Percentiles rank a stretch among this genome's conserved stretches.
Evolutionary conservation across 2,888 invertebrate genomes (phyloP).

Genomic region (Hydroisotoma schaefferi): DNA sequence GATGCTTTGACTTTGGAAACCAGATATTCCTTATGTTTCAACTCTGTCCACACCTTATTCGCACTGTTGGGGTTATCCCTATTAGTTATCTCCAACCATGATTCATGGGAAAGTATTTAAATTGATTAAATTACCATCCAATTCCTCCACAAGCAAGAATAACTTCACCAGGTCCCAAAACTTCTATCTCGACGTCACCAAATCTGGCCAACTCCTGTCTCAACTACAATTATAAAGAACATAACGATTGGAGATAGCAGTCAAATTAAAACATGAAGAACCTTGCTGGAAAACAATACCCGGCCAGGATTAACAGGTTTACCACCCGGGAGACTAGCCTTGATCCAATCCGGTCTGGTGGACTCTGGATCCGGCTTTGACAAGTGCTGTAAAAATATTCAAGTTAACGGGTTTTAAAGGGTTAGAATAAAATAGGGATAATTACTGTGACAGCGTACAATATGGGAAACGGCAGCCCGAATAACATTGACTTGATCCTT

Average conservation of each 20-base stretch:
- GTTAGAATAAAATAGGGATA: not conserved
- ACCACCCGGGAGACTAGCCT: slow-evolving; percentile 50
- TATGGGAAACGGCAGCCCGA: slow-evolving; percentile 58
- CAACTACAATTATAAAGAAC: slow-evolving; percentile 16
- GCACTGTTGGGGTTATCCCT: not conserved
- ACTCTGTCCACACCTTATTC: not conserved
- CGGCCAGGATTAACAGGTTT: slow-evolving; percentile 24
- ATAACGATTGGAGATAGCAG: too few species aligned
- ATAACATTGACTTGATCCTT: slow-evolving; percentile 63
- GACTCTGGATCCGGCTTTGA: slow-evolving; percentile 57
- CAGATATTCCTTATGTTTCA: not conserved
- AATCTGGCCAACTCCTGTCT: slow-evolving; percentile 17
- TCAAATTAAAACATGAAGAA: too few species aligned
- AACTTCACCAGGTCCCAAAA: slow-evolving; percentile 13
- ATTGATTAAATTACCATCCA: slow-evolving; percentile 9
- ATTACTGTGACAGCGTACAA: slow-evolving; percentile 55
- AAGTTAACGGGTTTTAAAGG: slow-evolving; percentile 30
- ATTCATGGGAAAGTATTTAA: too few species aligned
- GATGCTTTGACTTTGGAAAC: not conserved
- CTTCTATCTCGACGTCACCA: slow-evolving; percentile 30
- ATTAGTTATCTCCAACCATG: too few species aligned
- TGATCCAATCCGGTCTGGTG: slow-evolving; percentile 57
- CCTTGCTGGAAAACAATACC: not conserved
- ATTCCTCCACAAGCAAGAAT: slow-evolving; percentile 24
- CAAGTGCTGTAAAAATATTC: slow-evolving; percentile 54